Base-by-base conservation (phyloP, 1,140 invertebrate genomes). In the Oncopodura yosiiana region DNA sequence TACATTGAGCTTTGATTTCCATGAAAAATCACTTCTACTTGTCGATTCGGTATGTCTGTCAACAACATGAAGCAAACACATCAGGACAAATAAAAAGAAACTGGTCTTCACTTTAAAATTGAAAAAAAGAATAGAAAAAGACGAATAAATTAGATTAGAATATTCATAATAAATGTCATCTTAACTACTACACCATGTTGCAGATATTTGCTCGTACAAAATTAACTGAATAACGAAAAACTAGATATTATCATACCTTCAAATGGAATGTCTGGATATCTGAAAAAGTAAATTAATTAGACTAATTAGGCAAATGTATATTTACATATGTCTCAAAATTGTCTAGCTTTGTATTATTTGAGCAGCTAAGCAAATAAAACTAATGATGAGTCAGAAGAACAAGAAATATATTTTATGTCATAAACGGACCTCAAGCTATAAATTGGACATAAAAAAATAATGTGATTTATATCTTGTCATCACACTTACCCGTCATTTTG, bases 1-100 rank as follows among this genome's bases (percentile, higher is more conserved):
- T 41, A 64, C 62, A 58, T 60, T 42, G 0, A 92, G 70, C 69
- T 90, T 89, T n/a, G 82, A 82, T 70, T 90, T 87, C 90, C 91
- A 94, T 1, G 94, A 69, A 69, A 89, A 94, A 69, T 94, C 90
- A 0, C 86, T 86, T 41, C 92, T 72, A 0, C 87, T 83, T 0
- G 86, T 86, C 61, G 84, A 87, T 68, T 93, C 87, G 5, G 87
- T 83, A 72, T 90, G 87, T 19, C 86, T 72, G 66, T 91, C 87
- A 39, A 91, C 72, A 3, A 87, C 78, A 61, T 89, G 84, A 2
- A 90, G 74, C 3, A 78, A 55, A n/a, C 71, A 65, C 5, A 76
- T 69, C 14, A 77, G 65, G 2, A 87, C 69, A 0, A 78, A 67
- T 1, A 81, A 73, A 3, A 84, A 75, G 16, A 84, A 72, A 16